phyloP scores from a whole-genome alignment of 2,888 invertebrate genomes.

The Erebia ligea region DNA sequence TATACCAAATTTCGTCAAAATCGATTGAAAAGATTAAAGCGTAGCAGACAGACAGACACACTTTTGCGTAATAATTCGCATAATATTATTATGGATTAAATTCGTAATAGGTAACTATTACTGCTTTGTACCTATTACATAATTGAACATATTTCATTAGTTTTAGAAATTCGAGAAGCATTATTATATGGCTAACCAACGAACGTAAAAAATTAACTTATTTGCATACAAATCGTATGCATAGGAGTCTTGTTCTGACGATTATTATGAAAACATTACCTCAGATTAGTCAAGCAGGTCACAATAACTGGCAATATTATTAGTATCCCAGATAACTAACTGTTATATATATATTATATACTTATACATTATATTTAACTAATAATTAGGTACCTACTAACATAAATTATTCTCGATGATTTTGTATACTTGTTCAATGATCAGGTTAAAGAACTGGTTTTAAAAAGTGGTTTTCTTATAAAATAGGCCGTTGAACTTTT shows the following conservation, averaged over 20 bases:
- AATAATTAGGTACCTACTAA: constrained; percentile 9
- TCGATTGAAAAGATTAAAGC: no score
- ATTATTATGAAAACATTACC: constrained; percentile 7
- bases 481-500: constrained; percentile 78
- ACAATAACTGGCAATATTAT: background rate
- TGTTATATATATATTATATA: background rate
- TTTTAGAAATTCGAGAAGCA: background rate
- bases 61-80: no score
- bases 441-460: constrained; percentile 69
- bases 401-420: constrained; percentile 19
- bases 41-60: no score
- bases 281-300: background rate
- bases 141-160: constrained; percentile 27
- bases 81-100: no score
- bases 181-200: background rate
- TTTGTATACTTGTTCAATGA: constrained; percentile 58
- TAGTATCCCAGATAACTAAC: no score
- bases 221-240: constrained; percentile 13
- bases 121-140: constrained; percentile 16
- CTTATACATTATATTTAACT: constrained; percentile 2
- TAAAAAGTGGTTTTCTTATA: constrained; percentile 73
- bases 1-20: no score
- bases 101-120: no score
- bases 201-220: background rate
- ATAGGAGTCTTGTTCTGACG: background rate